phyloP scores from a whole-genome alignment of 1,140 invertebrate species.

The Periplaneta americana region DNA sequence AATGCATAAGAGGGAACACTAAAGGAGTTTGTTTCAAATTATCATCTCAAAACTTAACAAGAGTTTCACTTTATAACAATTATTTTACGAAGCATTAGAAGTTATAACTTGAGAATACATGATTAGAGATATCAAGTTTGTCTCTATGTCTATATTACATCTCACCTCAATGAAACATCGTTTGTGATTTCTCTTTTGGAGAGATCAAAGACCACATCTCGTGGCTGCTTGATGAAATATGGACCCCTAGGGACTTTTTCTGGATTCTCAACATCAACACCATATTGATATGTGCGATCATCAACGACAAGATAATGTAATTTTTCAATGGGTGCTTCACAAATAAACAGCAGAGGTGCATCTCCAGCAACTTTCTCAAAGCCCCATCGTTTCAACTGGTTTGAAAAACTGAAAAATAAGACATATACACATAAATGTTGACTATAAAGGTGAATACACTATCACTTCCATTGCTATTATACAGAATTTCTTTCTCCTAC shows the following conservation, averaged over 20 bases:
- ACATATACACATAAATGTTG: too few species aligned
- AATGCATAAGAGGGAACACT: too few species aligned
- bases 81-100: too few species aligned
- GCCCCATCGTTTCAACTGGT: constrained; percentile 71
- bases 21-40: too few species aligned
- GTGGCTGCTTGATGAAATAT: constrained; percentile 80
- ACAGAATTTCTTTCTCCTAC: too few species aligned
- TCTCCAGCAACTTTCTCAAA: constrained; percentile 71
- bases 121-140: too few species aligned
- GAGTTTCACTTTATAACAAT: too few species aligned
- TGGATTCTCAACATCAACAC: constrained; percentile 66
- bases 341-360: constrained; percentile 77
- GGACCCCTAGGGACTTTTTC: constrained; percentile 79
- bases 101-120: too few species aligned
- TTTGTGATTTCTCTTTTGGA: constrained; percentile 62
- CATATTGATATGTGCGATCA: constrained; percentile 78
- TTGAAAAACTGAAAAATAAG: constrained; percentile 56
- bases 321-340: constrained; percentile 67
- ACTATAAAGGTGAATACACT: too few species aligned
- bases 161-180: constrained; percentile 62
- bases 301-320: constrained; percentile 63
- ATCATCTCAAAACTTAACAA: too few species aligned
- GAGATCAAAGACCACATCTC: constrained; percentile 75
- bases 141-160: too few species aligned
- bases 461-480: too few species aligned